Evolutionary conservation across 1,140 invertebrate genomes (phyloP).

Genomic region (Achatina immaculata): DNA sequence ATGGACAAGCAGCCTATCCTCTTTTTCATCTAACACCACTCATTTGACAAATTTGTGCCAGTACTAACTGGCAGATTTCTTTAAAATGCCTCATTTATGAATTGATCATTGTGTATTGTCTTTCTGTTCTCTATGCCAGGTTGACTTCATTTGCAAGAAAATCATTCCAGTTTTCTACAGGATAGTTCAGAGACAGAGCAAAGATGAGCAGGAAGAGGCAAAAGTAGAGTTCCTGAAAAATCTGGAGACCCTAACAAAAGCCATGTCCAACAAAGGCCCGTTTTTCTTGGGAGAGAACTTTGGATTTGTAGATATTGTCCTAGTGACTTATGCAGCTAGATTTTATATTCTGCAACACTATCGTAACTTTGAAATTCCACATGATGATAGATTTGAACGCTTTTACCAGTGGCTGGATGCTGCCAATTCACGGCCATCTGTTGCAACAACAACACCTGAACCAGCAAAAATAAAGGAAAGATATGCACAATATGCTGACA

Average conservation of each 20-base stretch:
- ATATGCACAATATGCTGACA: conserved; percentile 52
- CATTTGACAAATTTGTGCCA: no score
- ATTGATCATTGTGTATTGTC: no score
- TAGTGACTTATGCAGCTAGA: conserved; percentile 46
- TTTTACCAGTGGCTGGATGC: conserved; percentile 52
- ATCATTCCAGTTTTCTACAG: not conserved
- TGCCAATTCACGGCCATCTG: conserved; percentile 35
- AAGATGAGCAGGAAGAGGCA: conserved; percentile 46
- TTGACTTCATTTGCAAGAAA: not conserved
- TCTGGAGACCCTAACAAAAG: conserved; percentile 40
- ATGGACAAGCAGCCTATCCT: no score
- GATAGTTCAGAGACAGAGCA: conserved; percentile 34
- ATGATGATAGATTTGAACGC: conserved; percentile 40
- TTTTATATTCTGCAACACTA: conserved; percentile 47
- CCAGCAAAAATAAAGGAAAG: conserved; percentile 20
- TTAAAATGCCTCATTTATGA: no score
- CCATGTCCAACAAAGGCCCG: conserved; percentile 45
- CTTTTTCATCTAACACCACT: no score
- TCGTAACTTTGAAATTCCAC: conserved; percentile 51
- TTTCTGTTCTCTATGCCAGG: not conserved
- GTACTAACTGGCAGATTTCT: no score
- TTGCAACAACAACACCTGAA: conserved; percentile 9
- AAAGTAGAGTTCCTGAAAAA: conserved; percentile 45
- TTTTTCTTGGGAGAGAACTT: conserved; percentile 44
- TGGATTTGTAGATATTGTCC: not conserved